A percentile compares a stretch with the other conserved stretches of the same genome.
phyloP scores from a whole-genome alignment of 2,113 vertebrate species.

The Myrmophylax atrothorax region DNA sequence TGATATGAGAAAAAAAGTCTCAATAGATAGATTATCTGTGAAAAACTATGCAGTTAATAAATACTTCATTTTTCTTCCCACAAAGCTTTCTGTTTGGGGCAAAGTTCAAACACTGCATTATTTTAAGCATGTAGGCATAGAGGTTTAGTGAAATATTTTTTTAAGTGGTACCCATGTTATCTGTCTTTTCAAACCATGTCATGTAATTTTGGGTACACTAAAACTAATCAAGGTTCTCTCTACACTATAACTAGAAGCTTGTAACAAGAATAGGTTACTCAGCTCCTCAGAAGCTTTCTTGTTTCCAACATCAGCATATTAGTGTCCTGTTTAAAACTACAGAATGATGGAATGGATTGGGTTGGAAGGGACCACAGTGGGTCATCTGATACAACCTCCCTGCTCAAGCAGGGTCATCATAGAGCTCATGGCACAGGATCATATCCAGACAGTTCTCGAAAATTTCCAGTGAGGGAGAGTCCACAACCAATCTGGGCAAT shows the following conservation, averaged over 20 bases:
- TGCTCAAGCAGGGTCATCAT: background rate
- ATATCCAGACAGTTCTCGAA: background rate
- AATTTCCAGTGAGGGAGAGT: background rate
- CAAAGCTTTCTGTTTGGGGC: background rate
- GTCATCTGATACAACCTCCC: background rate
- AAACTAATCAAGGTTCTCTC: background rate
- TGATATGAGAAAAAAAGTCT: background rate
- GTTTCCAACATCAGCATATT: background rate
- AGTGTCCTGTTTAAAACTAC: background rate
- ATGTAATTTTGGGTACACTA: background rate
- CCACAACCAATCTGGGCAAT: background rate
- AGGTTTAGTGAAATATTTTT: background rate
- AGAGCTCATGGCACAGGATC: too few species aligned
- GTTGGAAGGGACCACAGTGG: background rate
- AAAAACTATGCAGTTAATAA: background rate
- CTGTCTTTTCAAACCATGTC: background rate
- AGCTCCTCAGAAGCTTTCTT: background rate
- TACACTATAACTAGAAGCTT: background rate
- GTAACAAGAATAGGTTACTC: background rate
- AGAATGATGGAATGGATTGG: background rate
- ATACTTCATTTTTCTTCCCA: background rate
- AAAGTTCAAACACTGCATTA: background rate
- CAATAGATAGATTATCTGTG: background rate
- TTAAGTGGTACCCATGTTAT: background rate
- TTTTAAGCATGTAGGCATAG: background rate